phyloP scores from a whole-genome alignment of 2,113 vertebrate species.

The Vireo altiloquus region DNA sequence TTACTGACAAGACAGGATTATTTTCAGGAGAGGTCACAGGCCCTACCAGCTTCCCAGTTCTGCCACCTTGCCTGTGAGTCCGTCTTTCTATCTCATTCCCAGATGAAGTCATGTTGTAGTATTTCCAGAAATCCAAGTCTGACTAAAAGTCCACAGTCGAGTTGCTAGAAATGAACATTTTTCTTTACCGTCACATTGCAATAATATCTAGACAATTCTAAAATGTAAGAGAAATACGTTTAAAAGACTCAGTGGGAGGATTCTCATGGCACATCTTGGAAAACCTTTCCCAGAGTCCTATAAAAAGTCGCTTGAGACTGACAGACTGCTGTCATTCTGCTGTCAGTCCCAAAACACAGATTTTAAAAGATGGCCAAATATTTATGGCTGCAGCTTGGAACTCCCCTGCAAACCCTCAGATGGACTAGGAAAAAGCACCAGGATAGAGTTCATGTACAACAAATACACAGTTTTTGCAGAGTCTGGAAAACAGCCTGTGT shows the following conservation, averaged over 20 bases:
- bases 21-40: slow-evolving; percentile 64
- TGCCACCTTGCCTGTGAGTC: slow-evolving; percentile 28
- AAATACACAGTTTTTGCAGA: neutral
- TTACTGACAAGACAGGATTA: slow-evolving; percentile 67
- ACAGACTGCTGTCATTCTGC: neutral
- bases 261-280: neutral
- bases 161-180: neutral
- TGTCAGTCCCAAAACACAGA: neutral
- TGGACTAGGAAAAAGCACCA: neutral
- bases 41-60: slow-evolving; percentile 35
- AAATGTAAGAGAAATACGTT: neutral
- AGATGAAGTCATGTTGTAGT: slow-evolving; percentile 2
- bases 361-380: neutral
- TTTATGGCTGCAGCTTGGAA: neutral
- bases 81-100: neutral
- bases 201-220: neutral
- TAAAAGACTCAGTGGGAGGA: neutral
- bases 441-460: accelerated
- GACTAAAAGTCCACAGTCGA: neutral
- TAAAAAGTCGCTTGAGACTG: neutral
- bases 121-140: neutral
- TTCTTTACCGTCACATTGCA: neutral
- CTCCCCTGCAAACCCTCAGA: neutral
- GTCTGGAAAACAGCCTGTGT: neutral
- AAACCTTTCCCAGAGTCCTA: neutral